Percentiles rank a stretch among this genome's conserved stretches.
Evolutionary conservation across 2,797 vertebrate genomes (phyloP).

Genomic region (Microtus obscurus): DNA sequence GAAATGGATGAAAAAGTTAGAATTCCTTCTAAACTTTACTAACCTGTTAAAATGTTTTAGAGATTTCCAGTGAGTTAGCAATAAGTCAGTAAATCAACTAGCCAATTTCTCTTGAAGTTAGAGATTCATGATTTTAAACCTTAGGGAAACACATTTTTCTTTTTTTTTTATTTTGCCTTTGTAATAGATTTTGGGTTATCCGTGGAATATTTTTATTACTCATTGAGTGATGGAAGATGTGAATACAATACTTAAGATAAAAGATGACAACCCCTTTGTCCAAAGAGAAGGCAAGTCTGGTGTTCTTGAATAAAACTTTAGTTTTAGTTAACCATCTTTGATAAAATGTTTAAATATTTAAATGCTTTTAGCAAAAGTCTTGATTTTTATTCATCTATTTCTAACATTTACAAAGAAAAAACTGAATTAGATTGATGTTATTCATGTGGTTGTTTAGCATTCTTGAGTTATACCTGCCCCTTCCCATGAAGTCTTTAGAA

Average conservation of each 20-base stretch:
- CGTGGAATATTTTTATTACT: not conserved
- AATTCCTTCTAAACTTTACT: constrained; percentile 76
- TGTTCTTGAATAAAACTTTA: not conserved
- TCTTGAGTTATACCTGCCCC: not conserved
- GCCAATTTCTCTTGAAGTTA: constrained; percentile 28
- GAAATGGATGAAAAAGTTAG: constrained; percentile 74
- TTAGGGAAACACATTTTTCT: not conserved
- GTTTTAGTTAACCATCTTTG: not conserved
- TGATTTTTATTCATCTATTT: not conserved
- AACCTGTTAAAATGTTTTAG: constrained; percentile 52
- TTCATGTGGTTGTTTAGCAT: not conserved
- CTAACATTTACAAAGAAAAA: not conserved
- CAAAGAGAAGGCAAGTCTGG: not conserved
- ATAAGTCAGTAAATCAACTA: constrained; percentile 56
- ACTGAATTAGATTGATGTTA: not conserved
- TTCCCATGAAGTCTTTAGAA: not conserved
- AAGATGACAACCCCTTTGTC: not conserved
- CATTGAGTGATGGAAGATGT: not conserved
- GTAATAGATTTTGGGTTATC: not conserved
- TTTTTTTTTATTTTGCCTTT: not conserved
- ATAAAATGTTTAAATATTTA: not conserved
- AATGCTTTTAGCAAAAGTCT: not conserved
- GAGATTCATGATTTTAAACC: constrained; percentile 19
- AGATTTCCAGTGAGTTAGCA: constrained; percentile 46
- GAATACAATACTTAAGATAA: not conserved